phyloP scores from a whole-genome alignment of 2,888 invertebrate genomes.

The Sinohyriopsis cumingii region DNA sequence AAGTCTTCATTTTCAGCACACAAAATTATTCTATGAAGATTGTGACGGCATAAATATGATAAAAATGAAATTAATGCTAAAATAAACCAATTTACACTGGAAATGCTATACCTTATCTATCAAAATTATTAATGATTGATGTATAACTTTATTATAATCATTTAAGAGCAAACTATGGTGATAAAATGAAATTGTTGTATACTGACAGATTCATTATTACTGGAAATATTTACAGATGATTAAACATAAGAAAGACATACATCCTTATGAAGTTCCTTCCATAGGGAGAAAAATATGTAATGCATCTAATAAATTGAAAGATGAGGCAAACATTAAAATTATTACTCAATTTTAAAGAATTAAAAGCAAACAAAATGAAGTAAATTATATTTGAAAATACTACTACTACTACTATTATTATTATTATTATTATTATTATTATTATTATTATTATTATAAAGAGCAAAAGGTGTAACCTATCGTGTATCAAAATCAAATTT shows the following conservation, averaged over 20 bases:
- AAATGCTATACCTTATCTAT: neutral
- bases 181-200: conserved; percentile 4
- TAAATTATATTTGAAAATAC: too few species aligned
- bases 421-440: too few species aligned
- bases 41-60: neutral
- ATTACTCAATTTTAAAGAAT: neutral
- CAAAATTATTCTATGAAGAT: neutral
- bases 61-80: neutral
- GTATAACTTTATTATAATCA: conserved; percentile 7
- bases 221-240: conserved; percentile 8
- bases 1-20: neutral
- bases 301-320: conserved; percentile 1
- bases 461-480: too few species aligned
- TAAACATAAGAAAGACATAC: neutral
- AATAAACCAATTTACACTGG: conserved; percentile 9
- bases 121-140: conserved; percentile 4
- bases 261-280: neutral
- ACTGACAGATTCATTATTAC: conserved; percentile 13
- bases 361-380: neutral
- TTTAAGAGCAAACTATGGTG: conserved; percentile 8
- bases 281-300: neutral
- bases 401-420: too few species aligned
- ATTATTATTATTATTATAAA: too few species aligned
- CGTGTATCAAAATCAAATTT: too few species aligned
- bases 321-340: conserved; percentile 1